Evolutionary conservation across 2,113 vertebrate species (phyloP), one percentile per base, ranked within the genome.

Genomic region (Peromyscus polionotus): DNA sequence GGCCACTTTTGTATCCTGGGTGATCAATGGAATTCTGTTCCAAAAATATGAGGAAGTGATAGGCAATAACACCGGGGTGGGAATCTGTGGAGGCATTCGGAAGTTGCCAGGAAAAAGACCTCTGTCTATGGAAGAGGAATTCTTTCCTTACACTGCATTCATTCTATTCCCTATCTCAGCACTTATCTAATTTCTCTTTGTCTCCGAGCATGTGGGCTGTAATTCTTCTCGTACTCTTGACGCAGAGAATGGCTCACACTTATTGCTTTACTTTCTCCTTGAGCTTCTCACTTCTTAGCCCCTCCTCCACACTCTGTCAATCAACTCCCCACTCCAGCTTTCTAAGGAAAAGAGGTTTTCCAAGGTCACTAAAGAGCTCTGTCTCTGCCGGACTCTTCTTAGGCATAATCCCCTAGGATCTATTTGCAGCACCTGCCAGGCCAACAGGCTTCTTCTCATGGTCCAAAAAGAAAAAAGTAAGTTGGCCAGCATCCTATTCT

Each of bases 341-440:
- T 87, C 63, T 88, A 93, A 70, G 22, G 80, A 92, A 92, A 76
- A 1, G 45, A 1, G 45, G n/a, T 51, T 94, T 91, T 90, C 54
- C 84, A 95, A 95, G 90, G 96, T 94, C 83, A 92, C 51, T 4
- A 51, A 91, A 90, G 54, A 94, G 8, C 70, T 84, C 26, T 59
- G 45, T 79, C 57, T 73, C 65, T 31, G 19, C 39, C 65, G 57
- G 59, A n/a, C 57, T 93, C 84, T 87, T 68, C 70, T 95, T 59
- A 39, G 65, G 31, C 26, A 80, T 83, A 91, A 68, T 88, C 72
- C 92, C 67, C 26, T 17, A 4, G 4, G 16, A 91, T 96, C 86
- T 94, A 22, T 95, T 67, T 79, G 33, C 67, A 96, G 81, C 10
- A n/a, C 90, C 33, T 89, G 61, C 59, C 39, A 79, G 65, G 33